phyloP scores from a whole-genome alignment of 2,113 vertebrate species.

The Abramis brama region DNA sequence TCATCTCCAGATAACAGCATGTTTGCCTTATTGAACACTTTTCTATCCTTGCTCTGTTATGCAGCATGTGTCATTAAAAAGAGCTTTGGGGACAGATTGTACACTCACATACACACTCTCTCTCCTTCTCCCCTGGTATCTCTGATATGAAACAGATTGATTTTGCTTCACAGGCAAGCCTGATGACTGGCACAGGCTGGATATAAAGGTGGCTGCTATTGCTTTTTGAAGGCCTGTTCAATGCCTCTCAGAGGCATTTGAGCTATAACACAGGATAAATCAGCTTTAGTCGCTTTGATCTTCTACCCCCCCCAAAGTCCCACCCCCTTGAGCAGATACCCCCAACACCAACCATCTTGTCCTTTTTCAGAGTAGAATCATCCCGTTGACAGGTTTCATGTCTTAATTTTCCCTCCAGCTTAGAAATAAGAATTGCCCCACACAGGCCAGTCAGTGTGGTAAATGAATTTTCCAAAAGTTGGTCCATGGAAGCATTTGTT shows the following conservation, averaged over 20 bases:
- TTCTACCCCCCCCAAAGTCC: slow-evolving; percentile 53
- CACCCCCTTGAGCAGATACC: slow-evolving; percentile 44
- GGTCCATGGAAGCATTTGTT: background rate
- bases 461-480: background rate
- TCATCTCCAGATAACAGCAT: slow-evolving; percentile 46
- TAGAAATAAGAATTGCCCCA: background rate
- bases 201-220: slow-evolving; percentile 73
- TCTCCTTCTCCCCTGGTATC: slow-evolving; percentile 54
- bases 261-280: slow-evolving; percentile 72
- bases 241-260: slow-evolving; percentile 64
- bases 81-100: slow-evolving; percentile 33
- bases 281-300: slow-evolving; percentile 73
- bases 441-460: background rate
- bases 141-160: slow-evolving; percentile 77
- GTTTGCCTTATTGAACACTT: slow-evolving; percentile 54
- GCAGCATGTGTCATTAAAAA: slow-evolving; percentile 38
- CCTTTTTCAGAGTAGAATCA: slow-evolving; percentile 31
- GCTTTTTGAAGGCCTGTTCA: slow-evolving; percentile 69
- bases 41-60: slow-evolving; percentile 49
- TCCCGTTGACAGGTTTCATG: slow-evolving; percentile 51
- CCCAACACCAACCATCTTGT: slow-evolving; percentile 39
- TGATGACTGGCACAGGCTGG: slow-evolving; percentile 75
- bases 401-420: slow-evolving; percentile 45
- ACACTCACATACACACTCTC: slow-evolving; percentile 26
- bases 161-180: slow-evolving; percentile 74